These are phyloP conservation scores for Psylliodes chrysocephalus DNA, from an alignment of 2,888 invertebrate genomes.

Conservation along the genomic window DNA sequence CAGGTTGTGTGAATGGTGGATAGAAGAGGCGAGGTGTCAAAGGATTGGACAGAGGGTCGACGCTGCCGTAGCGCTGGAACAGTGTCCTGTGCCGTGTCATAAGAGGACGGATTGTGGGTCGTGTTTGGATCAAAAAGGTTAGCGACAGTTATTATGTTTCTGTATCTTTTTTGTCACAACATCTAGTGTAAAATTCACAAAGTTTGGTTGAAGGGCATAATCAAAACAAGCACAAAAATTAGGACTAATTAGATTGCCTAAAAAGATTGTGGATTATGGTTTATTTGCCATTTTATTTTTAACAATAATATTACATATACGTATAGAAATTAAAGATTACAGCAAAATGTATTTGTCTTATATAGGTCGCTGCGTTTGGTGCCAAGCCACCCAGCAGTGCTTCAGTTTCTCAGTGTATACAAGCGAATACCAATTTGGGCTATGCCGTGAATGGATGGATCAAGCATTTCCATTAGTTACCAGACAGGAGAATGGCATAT, in stretches of 20 bases:
- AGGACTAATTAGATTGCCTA: too few species aligned
- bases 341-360: too few species aligned
- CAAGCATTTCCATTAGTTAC: constrained; percentile 71
- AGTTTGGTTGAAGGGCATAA: too few species aligned
- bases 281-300: too few species aligned
- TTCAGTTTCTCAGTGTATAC: constrained; percentile 97
- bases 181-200: too few species aligned
- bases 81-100: constrained; percentile 87
- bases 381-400: constrained; percentile 90
- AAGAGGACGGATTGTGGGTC: constrained; percentile 79
- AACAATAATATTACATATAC: too few species aligned
- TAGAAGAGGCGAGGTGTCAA: constrained; percentile 85
- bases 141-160: too few species aligned
- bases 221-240: too few species aligned
- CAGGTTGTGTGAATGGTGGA: constrained; percentile 90
- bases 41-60: constrained; percentile 76
- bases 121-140: constrained; percentile 81
- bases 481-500: constrained; percentile 57
- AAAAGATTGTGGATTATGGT: too few species aligned
- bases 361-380: constrained; percentile 88
- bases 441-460: constrained; percentile 94
- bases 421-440: constrained; percentile 91
- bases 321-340: too few species aligned
- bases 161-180: too few species aligned
- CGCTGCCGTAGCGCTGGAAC: constrained; percentile 73